A percentile compares a stretch with the other conserved stretches of the same genome.
Evolutionary conservation across 2,888 invertebrate genomes (phyloP).

Genomic region (Abscondita cerata): DNA sequence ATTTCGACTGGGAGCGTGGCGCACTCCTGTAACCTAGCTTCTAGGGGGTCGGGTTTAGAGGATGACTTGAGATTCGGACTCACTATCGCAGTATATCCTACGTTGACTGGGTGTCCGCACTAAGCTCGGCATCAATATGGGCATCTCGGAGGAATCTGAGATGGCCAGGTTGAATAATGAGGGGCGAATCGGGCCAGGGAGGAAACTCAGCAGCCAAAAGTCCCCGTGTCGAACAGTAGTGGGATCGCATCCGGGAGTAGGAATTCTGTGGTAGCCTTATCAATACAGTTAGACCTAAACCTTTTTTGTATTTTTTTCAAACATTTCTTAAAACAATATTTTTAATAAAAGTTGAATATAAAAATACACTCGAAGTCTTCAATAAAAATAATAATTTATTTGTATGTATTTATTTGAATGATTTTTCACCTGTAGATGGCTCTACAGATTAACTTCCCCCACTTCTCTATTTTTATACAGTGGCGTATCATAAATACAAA

Average conservation of each 20-base stretch:
- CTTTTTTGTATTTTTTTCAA: slow-evolving; percentile 61
- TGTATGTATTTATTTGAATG: too few species aligned
- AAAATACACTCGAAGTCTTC: too few species aligned
- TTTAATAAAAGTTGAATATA: too few species aligned
- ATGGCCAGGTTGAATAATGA: slow-evolving; percentile 93
- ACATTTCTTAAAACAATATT: too few species aligned
- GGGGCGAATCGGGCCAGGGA: slow-evolving; percentile 98
- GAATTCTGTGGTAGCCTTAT: slow-evolving; percentile 85
- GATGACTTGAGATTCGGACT: slow-evolving; percentile 92
- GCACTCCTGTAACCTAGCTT: slow-evolving; percentile 99
- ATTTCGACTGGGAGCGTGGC: too few species aligned
- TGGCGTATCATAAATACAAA: too few species aligned
- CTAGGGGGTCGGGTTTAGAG: slow-evolving; percentile 90
- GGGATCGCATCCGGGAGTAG: slow-evolving; percentile 98
- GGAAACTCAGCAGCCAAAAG: slow-evolving; percentile 99
- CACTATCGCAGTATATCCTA: slow-evolving; percentile 69
- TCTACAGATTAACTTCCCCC: too few species aligned
- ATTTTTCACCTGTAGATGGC: too few species aligned
- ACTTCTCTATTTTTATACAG: too few species aligned
- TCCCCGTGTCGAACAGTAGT: slow-evolving; percentile 98
- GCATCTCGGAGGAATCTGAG: slow-evolving; percentile 81
- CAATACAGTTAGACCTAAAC: slow-evolving; percentile 78
- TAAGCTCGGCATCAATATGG: slow-evolving; percentile 99
- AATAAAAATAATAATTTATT: too few species aligned
- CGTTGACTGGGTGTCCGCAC: slow-evolving; percentile 94